Conservation (phyloP, 2,797 vertebrate genomes). For the Pelobates cultripes region DNA sequence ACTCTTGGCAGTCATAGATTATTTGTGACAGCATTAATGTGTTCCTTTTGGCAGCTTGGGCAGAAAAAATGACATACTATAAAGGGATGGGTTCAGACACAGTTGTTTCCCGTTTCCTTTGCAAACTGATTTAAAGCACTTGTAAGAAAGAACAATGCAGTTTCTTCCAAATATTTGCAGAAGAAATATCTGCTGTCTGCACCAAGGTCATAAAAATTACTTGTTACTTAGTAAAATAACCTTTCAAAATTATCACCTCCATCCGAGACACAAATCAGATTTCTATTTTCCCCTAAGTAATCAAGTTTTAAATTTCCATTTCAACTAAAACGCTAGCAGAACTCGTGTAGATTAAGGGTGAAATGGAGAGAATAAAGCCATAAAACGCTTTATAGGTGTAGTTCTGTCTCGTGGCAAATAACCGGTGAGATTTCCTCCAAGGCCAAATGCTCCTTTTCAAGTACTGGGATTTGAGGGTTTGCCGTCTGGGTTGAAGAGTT, state of each 20-base stretch:
- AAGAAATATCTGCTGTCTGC: conserved; percentile 66
- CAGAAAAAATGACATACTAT: conserved; percentile 59
- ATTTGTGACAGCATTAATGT: conserved; percentile 58
- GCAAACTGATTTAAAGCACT: conserved; percentile 69
- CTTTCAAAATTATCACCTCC: conserved; percentile 63
- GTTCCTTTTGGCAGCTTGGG: conserved; percentile 59
- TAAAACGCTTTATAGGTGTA: conserved; percentile 33
- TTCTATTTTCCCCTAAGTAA: conserved; percentile 54
- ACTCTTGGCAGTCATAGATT: conserved; percentile 57
- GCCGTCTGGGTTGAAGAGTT: conserved; percentile 45
- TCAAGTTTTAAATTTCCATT: conserved; percentile 62
- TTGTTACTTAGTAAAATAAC: conserved; percentile 63
- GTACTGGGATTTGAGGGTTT: conserved; percentile 38
- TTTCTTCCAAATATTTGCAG: conserved; percentile 65
- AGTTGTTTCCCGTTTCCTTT: conserved; percentile 73
- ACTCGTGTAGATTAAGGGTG: conserved; percentile 56
- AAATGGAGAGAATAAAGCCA: conserved; percentile 40
- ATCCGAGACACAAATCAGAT: conserved; percentile 61
- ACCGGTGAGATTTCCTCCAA: conserved; percentile 41
- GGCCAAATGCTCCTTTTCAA: conserved; percentile 31
- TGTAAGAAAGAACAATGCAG: conserved; percentile 60
- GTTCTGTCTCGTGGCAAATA: conserved; percentile 45
- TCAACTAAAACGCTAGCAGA: conserved; percentile 42
- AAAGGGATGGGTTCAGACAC: conserved; percentile 63
- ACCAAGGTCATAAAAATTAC: conserved; percentile 61